These are phyloP conservation scores for Colaptes auratus DNA, from an alignment of 2,113 vertebrate genomes.

Conservation along the genomic window DNA sequence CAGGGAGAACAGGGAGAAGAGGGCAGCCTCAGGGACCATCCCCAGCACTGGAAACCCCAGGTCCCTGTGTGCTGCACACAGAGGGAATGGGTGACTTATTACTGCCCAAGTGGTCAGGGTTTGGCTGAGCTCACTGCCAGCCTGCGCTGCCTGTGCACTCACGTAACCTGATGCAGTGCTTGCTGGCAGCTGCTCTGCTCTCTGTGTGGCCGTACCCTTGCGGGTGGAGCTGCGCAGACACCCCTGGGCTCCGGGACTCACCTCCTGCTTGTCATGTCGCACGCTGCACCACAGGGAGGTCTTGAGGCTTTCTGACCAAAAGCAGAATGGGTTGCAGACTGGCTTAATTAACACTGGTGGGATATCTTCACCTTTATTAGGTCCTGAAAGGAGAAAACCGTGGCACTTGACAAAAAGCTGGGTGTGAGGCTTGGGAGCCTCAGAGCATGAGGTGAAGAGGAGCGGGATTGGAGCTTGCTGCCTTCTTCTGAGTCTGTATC, in stretches of 20 bases:
- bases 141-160: fast-evolving
- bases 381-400: slow-evolving; percentile 67
- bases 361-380: slow-evolving; percentile 70
- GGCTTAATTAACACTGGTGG: slow-evolving; percentile 80
- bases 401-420: fast-evolving
- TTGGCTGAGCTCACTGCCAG: background rate
- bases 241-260: slow-evolving; percentile 7
- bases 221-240: fast-evolving
- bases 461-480: fast-evolving
- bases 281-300: slow-evolving; percentile 78
- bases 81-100: background rate
- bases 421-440: background rate
- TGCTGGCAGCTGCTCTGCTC: fast-evolving
- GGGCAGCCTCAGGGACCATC: background rate
- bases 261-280: slow-evolving; percentile 58
- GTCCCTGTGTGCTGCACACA: fast-evolving
- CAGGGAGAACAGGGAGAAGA: background rate
- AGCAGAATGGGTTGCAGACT: slow-evolving; percentile 80
- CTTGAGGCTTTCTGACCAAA: slow-evolving; percentile 81
- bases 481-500: background rate
- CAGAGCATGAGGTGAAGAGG: fast-evolving
- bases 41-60: fast-evolving
- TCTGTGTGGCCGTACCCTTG: fast-evolving
- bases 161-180: fast-evolving
- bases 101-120: fast-evolving